Base-by-base conservation (phyloP, 2,888 invertebrate species). In the Neoaliturus tenellus region DNA sequence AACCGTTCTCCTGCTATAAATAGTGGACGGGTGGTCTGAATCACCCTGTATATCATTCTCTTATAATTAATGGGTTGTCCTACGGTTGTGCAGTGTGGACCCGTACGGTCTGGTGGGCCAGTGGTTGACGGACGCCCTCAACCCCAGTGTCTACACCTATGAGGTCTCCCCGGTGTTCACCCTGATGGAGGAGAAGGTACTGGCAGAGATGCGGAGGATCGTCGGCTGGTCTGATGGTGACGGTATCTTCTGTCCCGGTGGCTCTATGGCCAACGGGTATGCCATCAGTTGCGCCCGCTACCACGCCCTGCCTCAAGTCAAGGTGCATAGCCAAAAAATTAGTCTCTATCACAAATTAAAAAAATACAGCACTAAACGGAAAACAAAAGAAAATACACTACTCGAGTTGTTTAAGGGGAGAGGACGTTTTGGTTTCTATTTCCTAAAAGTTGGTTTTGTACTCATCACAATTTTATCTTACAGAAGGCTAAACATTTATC, bases 131-230 rank as follows among this genome's bases (percentile, higher is more conserved):
- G 96, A 97, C 89, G 96, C 97, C 0, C 90, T 97, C 25, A 97
- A 97, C 91, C 96, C 96, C 0, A 96, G 96, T 87, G 96, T 97
- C 0, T 97, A 97, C 89, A 98, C 97, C 0, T 98, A 95, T 90
- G 97, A 98, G 91, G 97, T 97, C 35, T 95, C 97, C 0, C 97
- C 97, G 0, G 96, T 97, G 0, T 96, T 97, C 89, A 95, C 95
- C 2, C 90, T 98, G 0, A 96, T 97, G 96, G 97, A 98, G 89
- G 96, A 96, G 88, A 93, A 94, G 67, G 95, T 97, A 0, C 91
- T 97, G 33, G 91, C 91, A 12, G 95, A 96, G 89, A 97, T 97
- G 96, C 92, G 97, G 80, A 91, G 91, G 31, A 94, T 96, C 75
- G 93, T 97, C 39, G 97, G 97, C 0, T 97, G 94, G 92, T 91